phyloP scores from a whole-genome alignment of 2,888 invertebrate species.

The Choreutis nemorana region DNA sequence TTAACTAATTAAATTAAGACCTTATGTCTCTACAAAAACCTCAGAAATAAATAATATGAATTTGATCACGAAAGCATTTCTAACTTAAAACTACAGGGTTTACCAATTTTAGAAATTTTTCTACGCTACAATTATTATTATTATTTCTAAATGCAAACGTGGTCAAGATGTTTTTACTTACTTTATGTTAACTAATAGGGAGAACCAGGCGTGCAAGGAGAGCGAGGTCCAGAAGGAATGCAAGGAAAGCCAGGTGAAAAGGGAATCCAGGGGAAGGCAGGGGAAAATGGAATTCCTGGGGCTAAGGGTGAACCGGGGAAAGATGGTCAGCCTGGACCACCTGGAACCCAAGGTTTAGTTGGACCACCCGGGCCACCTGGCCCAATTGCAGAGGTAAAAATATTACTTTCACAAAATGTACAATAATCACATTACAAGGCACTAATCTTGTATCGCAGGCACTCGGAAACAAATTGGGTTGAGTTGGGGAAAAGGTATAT shows the following conservation, averaged over 20 bases:
- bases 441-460: background rate
- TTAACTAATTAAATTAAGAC: too few species aligned
- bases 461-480: too few species aligned
- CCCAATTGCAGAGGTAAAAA: constrained; percentile 1
- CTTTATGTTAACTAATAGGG: constrained; percentile 54
- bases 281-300: constrained; percentile 60
- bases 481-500: too few species aligned
- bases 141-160: background rate
- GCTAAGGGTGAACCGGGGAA: constrained; percentile 75
- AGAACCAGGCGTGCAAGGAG: constrained; percentile 69
- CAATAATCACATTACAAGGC: background rate
- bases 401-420: background rate
- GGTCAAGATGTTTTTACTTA: background rate
- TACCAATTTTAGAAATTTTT: too few species aligned
- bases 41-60: too few species aligned
- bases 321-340: constrained; percentile 69
- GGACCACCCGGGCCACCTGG: constrained; percentile 69
- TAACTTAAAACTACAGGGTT: too few species aligned
- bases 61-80: too few species aligned
- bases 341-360: constrained; percentile 65
- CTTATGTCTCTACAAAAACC: too few species aligned
- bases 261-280: constrained; percentile 70
- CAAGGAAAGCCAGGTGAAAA: constrained; percentile 68
- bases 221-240: constrained; percentile 66
- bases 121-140: background rate